A percentile compares a stretch with the other conserved stretches of the same genome.
These are phyloP conservation scores for Troides oblongomaculatus DNA, from an alignment of 2,888 invertebrate genomes.

Conservation along the genomic window DNA sequence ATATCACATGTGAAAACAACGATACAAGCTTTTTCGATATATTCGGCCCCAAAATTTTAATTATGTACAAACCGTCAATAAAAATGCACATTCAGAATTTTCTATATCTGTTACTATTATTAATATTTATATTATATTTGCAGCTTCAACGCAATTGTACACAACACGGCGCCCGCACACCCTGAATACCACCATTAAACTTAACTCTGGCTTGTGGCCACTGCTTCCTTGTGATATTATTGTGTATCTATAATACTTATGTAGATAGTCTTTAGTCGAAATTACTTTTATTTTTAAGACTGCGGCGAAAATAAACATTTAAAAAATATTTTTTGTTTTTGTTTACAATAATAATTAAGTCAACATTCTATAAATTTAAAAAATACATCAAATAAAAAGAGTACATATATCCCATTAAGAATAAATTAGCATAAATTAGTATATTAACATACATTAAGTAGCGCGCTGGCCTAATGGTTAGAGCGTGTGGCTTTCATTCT, in stretches of 20 bases:
- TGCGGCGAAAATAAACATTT: constrained; percentile 78
- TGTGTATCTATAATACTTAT: constrained; percentile 63
- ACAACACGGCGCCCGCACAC: constrained; percentile 73
- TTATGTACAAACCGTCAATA: too few species aligned
- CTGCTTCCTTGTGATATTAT: constrained; percentile 74
- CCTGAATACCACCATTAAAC: constrained; percentile 66
- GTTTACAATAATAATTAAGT: not conserved
- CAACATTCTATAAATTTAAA: not conserved
- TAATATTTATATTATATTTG: constrained; percentile 33
- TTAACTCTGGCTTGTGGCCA: constrained; percentile 43
- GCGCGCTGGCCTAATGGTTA: too few species aligned
- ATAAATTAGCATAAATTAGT: too few species aligned
- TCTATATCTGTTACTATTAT: not conserved
- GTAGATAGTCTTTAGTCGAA: constrained; percentile 76
- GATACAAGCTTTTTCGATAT: not conserved
- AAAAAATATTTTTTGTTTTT: constrained; percentile 39
- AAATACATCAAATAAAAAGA: not conserved
- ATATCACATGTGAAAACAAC: not conserved
- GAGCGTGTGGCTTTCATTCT: too few species aligned
- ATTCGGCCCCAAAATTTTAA: not conserved
- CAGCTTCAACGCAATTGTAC: constrained; percentile 78
- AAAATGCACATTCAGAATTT: too few species aligned
- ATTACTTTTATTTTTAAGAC: constrained; percentile 67
- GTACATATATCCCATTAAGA: too few species aligned
- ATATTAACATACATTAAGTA: too few species aligned